These are phyloP conservation scores for Sylvia borin DNA, from an alignment of 2,797 vertebrate species.

Conservation along the genomic window DNA sequence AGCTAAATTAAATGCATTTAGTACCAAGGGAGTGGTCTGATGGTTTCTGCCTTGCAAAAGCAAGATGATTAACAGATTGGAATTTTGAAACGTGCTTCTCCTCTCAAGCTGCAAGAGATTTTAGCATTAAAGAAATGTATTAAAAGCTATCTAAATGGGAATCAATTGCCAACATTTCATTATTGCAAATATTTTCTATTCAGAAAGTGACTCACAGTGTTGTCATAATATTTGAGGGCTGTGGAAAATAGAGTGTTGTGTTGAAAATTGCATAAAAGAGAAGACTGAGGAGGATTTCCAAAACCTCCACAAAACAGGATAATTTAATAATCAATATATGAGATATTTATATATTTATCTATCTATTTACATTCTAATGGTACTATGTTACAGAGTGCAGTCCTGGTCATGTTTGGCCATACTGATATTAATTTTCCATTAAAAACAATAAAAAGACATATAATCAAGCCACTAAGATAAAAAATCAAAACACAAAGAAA, in stretches of 20 bases:
- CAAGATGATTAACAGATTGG: not conserved
- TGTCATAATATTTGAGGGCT: not conserved
- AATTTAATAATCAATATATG: not conserved
- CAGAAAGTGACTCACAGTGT: not conserved
- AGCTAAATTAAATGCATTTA: not conserved
- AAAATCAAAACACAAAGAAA: not conserved
- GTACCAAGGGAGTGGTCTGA: not conserved
- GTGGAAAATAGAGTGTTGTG: not conserved
- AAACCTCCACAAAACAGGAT: not conserved
- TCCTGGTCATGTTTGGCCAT: not conserved
- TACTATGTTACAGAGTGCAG: not conserved
- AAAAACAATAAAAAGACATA: not conserved
- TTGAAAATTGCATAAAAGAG: not conserved
- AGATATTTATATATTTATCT: not conserved
- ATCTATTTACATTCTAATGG: not conserved
- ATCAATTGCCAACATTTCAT: not conserved
- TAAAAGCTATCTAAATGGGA: not conserved
- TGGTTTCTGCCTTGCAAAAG: not conserved
- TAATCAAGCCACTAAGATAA: not conserved
- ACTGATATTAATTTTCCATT: not conserved
- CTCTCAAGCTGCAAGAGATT: not conserved
- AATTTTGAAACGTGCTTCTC: not conserved
- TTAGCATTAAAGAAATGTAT: not conserved
- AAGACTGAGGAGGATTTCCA: not conserved
- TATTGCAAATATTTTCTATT: not conserved